These are phyloP conservation scores for Lasioglossum morio DNA, from an alignment of 2,888 invertebrate genomes.

Conservation along the genomic window DNA sequence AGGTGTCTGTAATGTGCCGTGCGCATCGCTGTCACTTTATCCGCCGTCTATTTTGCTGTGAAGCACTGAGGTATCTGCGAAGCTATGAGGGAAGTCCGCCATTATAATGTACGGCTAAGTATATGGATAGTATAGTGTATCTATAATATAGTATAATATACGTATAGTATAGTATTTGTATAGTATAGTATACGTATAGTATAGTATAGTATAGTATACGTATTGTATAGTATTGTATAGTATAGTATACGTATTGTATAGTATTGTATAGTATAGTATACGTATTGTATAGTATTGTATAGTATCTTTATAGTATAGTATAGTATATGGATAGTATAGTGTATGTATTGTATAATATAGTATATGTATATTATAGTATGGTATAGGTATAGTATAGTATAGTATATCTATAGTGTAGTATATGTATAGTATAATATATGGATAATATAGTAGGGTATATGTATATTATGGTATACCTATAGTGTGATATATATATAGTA, in stretches of 20 bases:
- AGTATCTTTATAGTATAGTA: neutral
- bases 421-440: neutral
- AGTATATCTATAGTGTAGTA: constrained; percentile 11
- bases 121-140: neutral
- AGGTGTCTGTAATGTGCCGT: constrained; percentile 42
- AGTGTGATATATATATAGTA: neutral
- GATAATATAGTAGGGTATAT: too few relatives aligned
- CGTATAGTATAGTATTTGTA: neutral
- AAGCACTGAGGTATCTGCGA: constrained; percentile 25
- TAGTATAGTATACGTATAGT: neutral
- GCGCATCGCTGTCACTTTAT: constrained; percentile 51
- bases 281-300: too few relatives aligned
- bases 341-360: too few relatives aligned
- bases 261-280: too few relatives aligned
- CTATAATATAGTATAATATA: neutral
- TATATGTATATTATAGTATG: neutral
- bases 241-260: too few relatives aligned
- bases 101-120: constrained; percentile 12
- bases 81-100: constrained; percentile 44
- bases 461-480: neutral
- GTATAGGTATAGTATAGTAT: neutral
- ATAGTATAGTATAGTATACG: neutral
- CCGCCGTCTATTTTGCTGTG: constrained; percentile 43
- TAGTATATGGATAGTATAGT: too few relatives aligned
- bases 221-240: neutral